Conservation (phyloP, 2,797 vertebrate species). For the Lithobates sylvaticus region DNA sequence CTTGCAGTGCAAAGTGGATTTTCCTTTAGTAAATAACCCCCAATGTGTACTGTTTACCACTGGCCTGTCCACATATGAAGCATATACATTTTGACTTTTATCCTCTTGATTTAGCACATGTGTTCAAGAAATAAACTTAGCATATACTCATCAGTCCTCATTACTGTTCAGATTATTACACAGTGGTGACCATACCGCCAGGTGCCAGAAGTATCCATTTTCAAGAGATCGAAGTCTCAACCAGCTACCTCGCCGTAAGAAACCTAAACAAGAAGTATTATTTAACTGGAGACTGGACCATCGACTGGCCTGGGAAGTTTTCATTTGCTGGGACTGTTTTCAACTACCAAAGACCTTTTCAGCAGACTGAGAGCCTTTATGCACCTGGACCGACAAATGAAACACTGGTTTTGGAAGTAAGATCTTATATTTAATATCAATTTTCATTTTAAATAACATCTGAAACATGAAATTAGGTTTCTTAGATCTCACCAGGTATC, state of each 20-base stretch:
- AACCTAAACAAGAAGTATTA: conserved; percentile 86
- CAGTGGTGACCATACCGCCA: conserved; percentile 86
- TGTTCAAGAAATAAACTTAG: neutral
- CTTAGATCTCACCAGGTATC: neutral
- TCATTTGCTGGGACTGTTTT: conserved; percentile 89
- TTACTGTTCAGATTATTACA: conserved; percentile 86
- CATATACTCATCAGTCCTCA: neutral
- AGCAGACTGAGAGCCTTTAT: conserved; percentile 87
- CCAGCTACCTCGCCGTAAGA: conserved; percentile 90
- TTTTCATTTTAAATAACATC: neutral
- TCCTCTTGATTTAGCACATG: neutral
- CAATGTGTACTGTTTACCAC: too few species aligned
- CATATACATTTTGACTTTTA: neutral
- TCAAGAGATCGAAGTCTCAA: conserved; percentile 86
- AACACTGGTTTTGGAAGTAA: conserved; percentile 97
- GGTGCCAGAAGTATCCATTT: conserved; percentile 88
- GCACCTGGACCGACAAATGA: conserved; percentile 93
- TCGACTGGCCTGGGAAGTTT: conserved; percentile 96
- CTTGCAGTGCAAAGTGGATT: too few species aligned
- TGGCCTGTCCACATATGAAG: too few species aligned
- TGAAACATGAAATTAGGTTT: neutral
- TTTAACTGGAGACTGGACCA: conserved; percentile 91
- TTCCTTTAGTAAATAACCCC: too few species aligned
- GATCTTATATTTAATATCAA: conserved; percentile 55
- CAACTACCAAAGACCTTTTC: conserved; percentile 88